These are phyloP conservation scores for Drosophila barbarae DNA, from an alignment of 2,888 invertebrate species.

Conservation along the genomic window DNA sequence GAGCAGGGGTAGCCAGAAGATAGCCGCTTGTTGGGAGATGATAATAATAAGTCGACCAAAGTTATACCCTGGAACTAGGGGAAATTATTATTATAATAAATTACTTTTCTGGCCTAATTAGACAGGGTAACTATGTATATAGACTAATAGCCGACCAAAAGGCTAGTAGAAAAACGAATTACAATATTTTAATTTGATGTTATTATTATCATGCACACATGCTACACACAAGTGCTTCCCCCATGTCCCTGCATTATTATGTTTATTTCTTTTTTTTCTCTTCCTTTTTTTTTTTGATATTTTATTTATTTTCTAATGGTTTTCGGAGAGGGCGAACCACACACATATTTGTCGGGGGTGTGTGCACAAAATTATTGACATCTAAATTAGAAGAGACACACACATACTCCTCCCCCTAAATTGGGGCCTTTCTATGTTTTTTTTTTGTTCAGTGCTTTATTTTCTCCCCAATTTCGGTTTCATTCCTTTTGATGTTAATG, in stretches of 20 bases:
- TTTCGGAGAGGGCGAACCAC: constrained; percentile 10
- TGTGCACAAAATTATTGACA: constrained; percentile 65
- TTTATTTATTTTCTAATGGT: constrained; percentile 43
- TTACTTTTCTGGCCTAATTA: background rate
- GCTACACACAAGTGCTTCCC: constrained; percentile 13
- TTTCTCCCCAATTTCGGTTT: constrained; percentile 15
- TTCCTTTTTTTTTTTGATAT: constrained; percentile 26
- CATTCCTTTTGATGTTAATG: constrained; percentile 33
- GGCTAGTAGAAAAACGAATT: constrained; percentile 40
- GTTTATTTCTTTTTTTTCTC: constrained; percentile 31
- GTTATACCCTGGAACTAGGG: constrained; percentile 7
- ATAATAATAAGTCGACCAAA: background rate
- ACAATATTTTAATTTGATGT: constrained; percentile 51
- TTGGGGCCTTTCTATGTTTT: background rate
- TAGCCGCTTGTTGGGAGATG: constrained; percentile 4
- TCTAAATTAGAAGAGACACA: constrained; percentile 61
- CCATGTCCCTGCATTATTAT: constrained; percentile 8
- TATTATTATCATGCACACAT: constrained; percentile 43
- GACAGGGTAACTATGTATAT: background rate
- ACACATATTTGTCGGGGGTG: constrained; percentile 9
- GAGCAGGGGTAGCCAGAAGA: constrained; percentile 20
- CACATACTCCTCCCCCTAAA: constrained; percentile 3
- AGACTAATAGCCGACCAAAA: too few species aligned
- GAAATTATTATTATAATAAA: background rate
- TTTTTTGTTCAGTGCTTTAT: constrained; percentile 3